Evolutionary conservation across 2,888 invertebrate species (phyloP).

Genomic region (Ormyrus rosae): DNA sequence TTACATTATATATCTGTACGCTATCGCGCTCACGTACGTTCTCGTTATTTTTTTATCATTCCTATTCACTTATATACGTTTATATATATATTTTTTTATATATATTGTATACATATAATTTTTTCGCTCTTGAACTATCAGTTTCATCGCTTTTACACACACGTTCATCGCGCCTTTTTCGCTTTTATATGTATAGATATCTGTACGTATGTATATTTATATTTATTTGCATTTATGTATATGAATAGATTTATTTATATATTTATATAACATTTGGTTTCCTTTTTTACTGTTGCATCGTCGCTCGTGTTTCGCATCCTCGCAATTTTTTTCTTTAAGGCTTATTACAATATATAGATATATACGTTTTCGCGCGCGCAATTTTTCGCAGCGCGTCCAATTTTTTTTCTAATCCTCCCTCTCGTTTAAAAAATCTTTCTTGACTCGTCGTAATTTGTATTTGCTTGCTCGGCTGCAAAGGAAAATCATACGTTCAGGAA

Average conservation of each 20-base stretch:
- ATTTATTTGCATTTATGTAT: slow-evolving; percentile 55
- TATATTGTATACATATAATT: slow-evolving; percentile 42
- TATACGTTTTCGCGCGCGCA: slow-evolving; percentile 35
- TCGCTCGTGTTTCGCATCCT: slow-evolving; percentile 58
- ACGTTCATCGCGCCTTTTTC: slow-evolving; percentile 49
- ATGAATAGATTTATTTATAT: slow-evolving; percentile 62
- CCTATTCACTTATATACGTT: slow-evolving; percentile 39
- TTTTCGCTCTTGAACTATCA: slow-evolving; percentile 37
- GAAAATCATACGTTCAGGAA: background rate
- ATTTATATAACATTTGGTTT: slow-evolving; percentile 60
- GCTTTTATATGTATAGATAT: slow-evolving; percentile 56
- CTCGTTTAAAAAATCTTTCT: slow-evolving; percentile 9
- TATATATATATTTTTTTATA: slow-evolving; percentile 57
- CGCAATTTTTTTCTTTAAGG: slow-evolving; percentile 51
- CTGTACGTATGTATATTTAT: slow-evolving; percentile 58
- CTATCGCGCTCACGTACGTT: slow-evolving; percentile 24
- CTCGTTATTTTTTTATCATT: slow-evolving; percentile 3
- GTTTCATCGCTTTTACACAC: slow-evolving; percentile 34
- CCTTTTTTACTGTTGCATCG: slow-evolving; percentile 56
- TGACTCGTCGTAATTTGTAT: slow-evolving; percentile 11
- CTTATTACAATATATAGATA: slow-evolving; percentile 56
- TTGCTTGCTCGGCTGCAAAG: slow-evolving; percentile 7
- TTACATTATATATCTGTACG: slow-evolving; percentile 28
- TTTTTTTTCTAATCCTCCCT: slow-evolving; percentile 27
- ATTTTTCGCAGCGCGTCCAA: slow-evolving; percentile 9